Base-by-base conservation (phyloP, 1,140 invertebrate species). In the Leptoteleia sp. region DNA sequence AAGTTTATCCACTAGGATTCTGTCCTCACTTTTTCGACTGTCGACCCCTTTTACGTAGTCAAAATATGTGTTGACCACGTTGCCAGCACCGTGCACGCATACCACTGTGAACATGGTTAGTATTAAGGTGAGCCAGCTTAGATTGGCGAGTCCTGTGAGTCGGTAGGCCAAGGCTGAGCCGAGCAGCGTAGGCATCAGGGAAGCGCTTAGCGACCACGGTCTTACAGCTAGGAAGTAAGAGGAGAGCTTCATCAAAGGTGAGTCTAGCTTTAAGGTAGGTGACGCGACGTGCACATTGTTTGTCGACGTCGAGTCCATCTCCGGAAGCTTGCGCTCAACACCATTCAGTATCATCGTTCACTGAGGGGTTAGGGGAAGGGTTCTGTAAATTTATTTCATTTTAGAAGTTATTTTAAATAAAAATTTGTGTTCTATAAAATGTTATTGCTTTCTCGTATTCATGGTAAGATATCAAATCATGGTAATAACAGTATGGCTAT, bases 31-130 rank as follows among this genome's bases (percentile, higher is more conserved):
- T 89, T 96, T 96, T 50, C 95, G 92, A 84, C 94, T 95, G 84
- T 98, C 97, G 35, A 98, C 96, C 22, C 97, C 97, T 90, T 96
- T 96, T 4, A 96, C 92, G 85, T 96, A 99, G 89, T 98, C 97
- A 85, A 94, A 98, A 87, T 98, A 98, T 0, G 97, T 98, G 85
- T 99, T 98, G 0, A 99, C 97, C n/a, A 98, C 93, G 89, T 98
- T 98, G 29, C 97, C 97, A 54, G 97, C 97, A 43, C 96, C 96
- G 87, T 98, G 97, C 1, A 98, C 97, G 9, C 95, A 96, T 45
- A 98, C 90, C 4, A 97, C 93, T 1, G 96, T 97, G 38, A 96
- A 92, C 15, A 96, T 89, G 0, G 96, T 97, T 0, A 97, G 89
- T 5, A 97, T 79, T 57, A 97, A 91, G 2, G 94, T 94, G 33